Base-by-base conservation (phyloP, 2,797 vertebrate species). In the Gymnothorax reevesii region DNA sequence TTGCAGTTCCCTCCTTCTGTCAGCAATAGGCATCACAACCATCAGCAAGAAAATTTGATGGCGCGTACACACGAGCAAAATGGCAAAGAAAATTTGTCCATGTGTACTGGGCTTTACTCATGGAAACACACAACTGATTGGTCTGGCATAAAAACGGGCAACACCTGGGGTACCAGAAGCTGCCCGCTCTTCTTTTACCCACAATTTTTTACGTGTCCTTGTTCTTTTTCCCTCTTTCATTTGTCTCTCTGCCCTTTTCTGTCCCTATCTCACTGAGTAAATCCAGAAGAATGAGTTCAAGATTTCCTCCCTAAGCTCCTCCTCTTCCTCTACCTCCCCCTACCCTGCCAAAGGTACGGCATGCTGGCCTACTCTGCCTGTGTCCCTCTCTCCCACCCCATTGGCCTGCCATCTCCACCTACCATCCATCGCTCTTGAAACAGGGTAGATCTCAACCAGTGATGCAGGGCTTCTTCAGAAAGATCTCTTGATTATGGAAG, bases 261-360 rank as follows among this genome's bases (percentile, higher is more conserved):
- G 89, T 92, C 73, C 75, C 57, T 52, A 13, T 57, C 22, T 91
- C 83, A 33, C 88, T 88, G 90, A 94, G 92, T 88, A 83, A 91
- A 87, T 94, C 91, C 94, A 97, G 97, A 97, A 95, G 96, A 97
- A 95, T 89, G 94, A 96, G 95, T 92, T 91, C 95, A 95, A 95
- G 94, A 96, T 95, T 92, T 96, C 96, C 91, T 95, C 95, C 95
- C 91, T 96, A 93, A 97, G 96, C 94, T 96, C 95, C 94, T 95
- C 96, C 93, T 94, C 95, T 93, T 95, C 94, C 92, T 94, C 95
- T 93, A 95, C 94, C 92, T 94, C 95, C 94, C 92, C 91, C 94
- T 91, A 90, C 86, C 91, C 95, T 94, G 94, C 95, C 95, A 95
- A 97, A 92, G 92, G 94, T 96, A 93, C 91, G 87, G 88, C 89